These are phyloP conservation scores for Cryptophagus acutangulus DNA, from an alignment of 2,888 invertebrate species.

Conservation along the genomic window DNA sequence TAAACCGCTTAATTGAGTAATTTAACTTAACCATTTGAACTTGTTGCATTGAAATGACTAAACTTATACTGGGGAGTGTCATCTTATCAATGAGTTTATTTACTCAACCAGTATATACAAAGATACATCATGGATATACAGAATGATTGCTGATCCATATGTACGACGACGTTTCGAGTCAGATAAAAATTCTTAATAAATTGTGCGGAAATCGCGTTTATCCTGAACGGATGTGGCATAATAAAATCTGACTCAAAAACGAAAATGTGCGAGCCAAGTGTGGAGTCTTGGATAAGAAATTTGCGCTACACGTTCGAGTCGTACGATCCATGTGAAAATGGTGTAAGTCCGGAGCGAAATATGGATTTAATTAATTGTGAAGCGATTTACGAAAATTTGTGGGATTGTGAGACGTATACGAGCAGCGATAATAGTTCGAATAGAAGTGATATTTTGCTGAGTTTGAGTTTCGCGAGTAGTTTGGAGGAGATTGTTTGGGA, in stretches of 20 bases:
- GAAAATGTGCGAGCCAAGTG: slow-evolving; percentile 30
- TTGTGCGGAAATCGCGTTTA: too few species aligned
- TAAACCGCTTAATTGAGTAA: slow-evolving; percentile 3
- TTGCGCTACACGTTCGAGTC: slow-evolving; percentile 37
- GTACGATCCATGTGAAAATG: slow-evolving; percentile 36
- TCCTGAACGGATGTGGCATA: slow-evolving; percentile 26
- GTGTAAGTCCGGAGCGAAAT: slow-evolving; percentile 1
- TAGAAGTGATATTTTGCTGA: too few species aligned
- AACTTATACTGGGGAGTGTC: slow-evolving; percentile 1
- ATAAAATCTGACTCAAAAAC: too few species aligned
- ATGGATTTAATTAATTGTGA: slow-evolving; percentile 3
- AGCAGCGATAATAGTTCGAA: slow-evolving; percentile 8
- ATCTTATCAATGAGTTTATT: slow-evolving; percentile 2
- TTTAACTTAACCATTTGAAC: slow-evolving; percentile 1
- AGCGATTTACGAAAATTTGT: slow-evolving; percentile 30
- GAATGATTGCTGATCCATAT: too few species aligned
- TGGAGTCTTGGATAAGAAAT: slow-evolving; percentile 39
- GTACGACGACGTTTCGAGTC: too few species aligned
- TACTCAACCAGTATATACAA: not conserved
- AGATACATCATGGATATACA: not conserved
- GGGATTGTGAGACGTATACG: slow-evolving; percentile 26
- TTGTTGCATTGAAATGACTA: not conserved
- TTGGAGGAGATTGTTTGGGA: too few species aligned
- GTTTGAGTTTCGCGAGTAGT: too few species aligned
- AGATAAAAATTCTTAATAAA: too few species aligned